Conservation (phyloP, 2,888 invertebrate species). For the Pachydiplax longipennis region DNA sequence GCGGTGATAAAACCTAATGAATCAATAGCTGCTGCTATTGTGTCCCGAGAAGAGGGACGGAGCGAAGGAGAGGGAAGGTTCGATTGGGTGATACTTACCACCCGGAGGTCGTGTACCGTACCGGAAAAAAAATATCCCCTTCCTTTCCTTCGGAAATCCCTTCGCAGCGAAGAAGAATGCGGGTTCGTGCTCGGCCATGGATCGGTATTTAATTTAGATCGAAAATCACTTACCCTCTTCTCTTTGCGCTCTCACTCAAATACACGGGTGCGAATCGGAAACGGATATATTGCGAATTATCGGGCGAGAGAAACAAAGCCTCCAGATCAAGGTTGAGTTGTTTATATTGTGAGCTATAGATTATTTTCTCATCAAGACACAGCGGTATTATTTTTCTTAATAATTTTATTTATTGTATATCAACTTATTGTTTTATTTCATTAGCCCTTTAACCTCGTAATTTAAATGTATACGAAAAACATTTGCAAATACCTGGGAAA, state of each 20-base stretch:
- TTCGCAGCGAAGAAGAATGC: background rate
- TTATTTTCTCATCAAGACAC: background rate
- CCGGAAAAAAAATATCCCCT: background rate
- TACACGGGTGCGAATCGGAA: background rate
- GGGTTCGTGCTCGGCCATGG: background rate
- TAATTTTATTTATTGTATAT: no score
- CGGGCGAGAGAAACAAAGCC: background rate
- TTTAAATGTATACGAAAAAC: no score
- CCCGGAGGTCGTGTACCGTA: background rate
- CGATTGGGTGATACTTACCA: background rate
- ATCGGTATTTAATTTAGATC: background rate
- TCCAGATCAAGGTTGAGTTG: background rate
- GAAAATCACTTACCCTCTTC: background rate
- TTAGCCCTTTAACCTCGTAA: no score
- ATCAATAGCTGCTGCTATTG: background rate
- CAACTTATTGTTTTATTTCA: no score
- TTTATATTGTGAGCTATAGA: background rate
- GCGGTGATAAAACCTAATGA: constrained; percentile 33
- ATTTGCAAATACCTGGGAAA: no score
- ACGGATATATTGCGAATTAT: background rate
- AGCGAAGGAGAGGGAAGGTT: background rate
- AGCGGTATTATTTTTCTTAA: background rate
- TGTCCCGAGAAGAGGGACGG: background rate
- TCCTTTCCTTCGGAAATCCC: background rate
- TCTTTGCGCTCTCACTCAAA: background rate